These are phyloP conservation scores for Cherax destructor DNA, from an alignment of 1,140 invertebrate species.

Conservation along the genomic window DNA sequence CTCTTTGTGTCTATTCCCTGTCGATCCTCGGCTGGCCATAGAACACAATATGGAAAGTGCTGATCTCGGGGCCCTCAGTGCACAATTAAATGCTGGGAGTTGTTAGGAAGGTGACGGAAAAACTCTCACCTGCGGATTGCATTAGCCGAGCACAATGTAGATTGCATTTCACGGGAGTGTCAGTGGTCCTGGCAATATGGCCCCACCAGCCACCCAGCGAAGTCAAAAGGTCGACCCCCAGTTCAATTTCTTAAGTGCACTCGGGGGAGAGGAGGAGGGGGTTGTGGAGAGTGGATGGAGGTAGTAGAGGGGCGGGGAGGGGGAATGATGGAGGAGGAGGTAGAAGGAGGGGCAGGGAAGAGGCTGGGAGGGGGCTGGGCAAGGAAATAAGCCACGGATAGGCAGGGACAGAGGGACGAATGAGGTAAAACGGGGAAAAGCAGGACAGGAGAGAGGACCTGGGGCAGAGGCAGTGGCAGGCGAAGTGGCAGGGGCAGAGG, in stretches of 20 bases:
- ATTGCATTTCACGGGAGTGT: background rate
- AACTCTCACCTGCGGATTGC: background rate
- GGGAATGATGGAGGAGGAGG: background rate
- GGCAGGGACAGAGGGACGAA: too few relatives aligned
- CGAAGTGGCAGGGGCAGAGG: too few relatives aligned
- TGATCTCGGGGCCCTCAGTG: background rate
- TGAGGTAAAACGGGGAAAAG: too few relatives aligned
- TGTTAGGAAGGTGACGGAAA: background rate
- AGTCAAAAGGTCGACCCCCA: background rate
- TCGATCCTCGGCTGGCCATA: too few relatives aligned
- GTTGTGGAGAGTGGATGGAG: too few relatives aligned
- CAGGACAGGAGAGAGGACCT: too few relatives aligned
- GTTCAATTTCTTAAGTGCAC: slow-evolving; percentile 2
- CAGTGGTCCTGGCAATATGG: background rate
- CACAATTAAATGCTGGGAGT: background rate
- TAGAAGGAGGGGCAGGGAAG: background rate
- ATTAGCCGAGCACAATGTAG: slow-evolving; percentile 2
- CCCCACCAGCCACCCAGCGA: background rate
- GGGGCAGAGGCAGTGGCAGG: too few relatives aligned
- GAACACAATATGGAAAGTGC: background rate
- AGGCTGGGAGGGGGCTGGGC: too few relatives aligned
- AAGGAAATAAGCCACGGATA: background rate
- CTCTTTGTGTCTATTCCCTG: too few relatives aligned
- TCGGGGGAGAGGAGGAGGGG: too few relatives aligned
- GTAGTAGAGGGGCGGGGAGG: background rate